Evolutionary conservation across 2,888 invertebrate species (phyloP), one percentile per base, ranked within the genome.

Genomic region (Erpobdella octoculata): DNA sequence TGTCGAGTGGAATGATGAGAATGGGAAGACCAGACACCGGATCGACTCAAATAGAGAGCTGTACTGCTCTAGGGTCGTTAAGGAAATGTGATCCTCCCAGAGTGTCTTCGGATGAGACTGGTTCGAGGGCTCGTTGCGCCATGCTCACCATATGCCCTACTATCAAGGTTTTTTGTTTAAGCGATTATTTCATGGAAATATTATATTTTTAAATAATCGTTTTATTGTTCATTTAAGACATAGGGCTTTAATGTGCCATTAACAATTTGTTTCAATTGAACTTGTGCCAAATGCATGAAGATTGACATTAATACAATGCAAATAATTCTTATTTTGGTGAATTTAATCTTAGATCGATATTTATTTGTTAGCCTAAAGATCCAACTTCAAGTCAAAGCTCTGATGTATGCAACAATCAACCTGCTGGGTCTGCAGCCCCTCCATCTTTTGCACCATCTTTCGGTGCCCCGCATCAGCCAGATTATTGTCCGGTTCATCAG

Each of bases 1-100:
- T 62, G n/a, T 33, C 62, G 28, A n/a, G n/a, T n/a, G n/a, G n/a
- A n/a, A n/a, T n/a, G n/a, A 62, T 62, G 62, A 62, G 62, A 35
- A 62, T 62, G 62, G 62, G 62, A 6, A 31, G 62, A 18, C 62
- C 62, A 2, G 62, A 62, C 62, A 62, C 62, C 31, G 35, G 35
- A 33, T 28, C 62, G 9, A 62, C 62, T n/a, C 62, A 62, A 18
- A 62, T 62, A 33, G 62, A 62, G 31, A 62, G 62, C 18, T 62
- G 62, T 18, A 62, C 62, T 1, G 62, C 62, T 33, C 35, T 62
- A 5, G 62, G 62, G 12, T 62, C 28, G 28, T 35, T 62, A 35
- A 62, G 62, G 35, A 62, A 62, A 35, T n/a, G 12, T 31, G 62
- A 62, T 35, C 62, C 62, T 33, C 62, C 62, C 1, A 62, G 62